Evolutionary conservation across 1,140 invertebrate genomes (phyloP).

Genomic region (Procambarus clarkii): DNA sequence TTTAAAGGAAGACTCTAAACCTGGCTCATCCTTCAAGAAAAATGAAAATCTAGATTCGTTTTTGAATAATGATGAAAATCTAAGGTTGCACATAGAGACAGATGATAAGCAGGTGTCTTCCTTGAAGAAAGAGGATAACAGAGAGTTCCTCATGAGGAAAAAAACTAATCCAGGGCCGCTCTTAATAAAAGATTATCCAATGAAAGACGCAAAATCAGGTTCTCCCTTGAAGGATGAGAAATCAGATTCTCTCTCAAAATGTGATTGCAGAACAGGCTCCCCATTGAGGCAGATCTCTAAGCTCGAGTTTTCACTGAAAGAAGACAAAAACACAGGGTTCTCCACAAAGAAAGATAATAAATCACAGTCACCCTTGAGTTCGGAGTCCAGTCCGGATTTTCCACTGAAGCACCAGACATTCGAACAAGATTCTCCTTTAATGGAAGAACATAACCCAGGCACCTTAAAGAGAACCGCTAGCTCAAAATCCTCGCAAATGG

Average conservation of each 20-base stretch:
- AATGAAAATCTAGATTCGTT: neutral
- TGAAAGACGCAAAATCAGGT: too few relatives aligned
- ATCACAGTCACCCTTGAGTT: too few relatives aligned
- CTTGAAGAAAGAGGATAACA: too few relatives aligned
- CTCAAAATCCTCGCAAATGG: neutral
- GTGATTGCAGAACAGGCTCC: neutral
- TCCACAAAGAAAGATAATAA: too few relatives aligned
- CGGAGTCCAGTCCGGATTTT: too few relatives aligned
- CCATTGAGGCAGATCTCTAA: neutral
- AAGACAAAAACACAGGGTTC: neutral
- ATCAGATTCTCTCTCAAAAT: neutral
- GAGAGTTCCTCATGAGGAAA: neutral
- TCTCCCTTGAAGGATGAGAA: too few relatives aligned
- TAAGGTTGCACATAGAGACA: too few relatives aligned
- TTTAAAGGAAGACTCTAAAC: neutral
- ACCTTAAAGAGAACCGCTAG: neutral
- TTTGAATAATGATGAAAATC: neutral
- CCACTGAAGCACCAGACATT: too few relatives aligned
- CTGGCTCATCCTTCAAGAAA: neutral
- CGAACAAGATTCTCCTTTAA: too few relatives aligned
- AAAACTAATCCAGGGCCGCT: constrained; percentile 8
- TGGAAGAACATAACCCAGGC: neutral
- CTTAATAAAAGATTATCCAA: neutral
- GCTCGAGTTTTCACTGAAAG: neutral
- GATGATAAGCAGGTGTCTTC: too few relatives aligned